Evolutionary conservation across 2,797 vertebrate genomes (phyloP).

Genomic region (Protosalanx chinensis): DNA sequence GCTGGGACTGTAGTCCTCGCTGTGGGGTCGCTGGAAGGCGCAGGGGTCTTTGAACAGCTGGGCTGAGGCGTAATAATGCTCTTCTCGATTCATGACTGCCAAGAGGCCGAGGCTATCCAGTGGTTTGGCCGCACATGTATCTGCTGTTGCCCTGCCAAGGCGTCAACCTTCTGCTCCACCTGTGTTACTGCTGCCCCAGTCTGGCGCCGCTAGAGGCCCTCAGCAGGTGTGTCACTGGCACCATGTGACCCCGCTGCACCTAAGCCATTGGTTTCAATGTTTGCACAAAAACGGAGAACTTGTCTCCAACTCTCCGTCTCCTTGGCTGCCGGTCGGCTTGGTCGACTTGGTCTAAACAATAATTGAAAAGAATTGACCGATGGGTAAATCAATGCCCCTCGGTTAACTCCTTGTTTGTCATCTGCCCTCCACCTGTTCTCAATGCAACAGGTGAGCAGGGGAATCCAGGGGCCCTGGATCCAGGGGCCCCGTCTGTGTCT

Average conservation of each 20-base stretch:
- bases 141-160: slow-evolving; percentile 45
- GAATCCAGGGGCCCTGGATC: slow-evolving; percentile 11
- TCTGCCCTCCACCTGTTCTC: slow-evolving; percentile 60
- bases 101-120: slow-evolving; percentile 40
- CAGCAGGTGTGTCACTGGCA: slow-evolving; percentile 74
- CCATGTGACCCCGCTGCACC: slow-evolving; percentile 76
- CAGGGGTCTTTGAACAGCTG: slow-evolving; percentile 94
- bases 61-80: slow-evolving; percentile 82
- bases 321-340: slow-evolving; percentile 28
- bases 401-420: slow-evolving; percentile 63
- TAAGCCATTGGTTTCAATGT: slow-evolving; percentile 70
- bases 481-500: slow-evolving; percentile 16
- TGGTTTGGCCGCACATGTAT: slow-evolving; percentile 51
- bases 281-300: slow-evolving; percentile 60
- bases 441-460: slow-evolving; percentile 40
- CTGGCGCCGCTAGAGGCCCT: slow-evolving; percentile 66
- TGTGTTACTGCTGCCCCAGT: slow-evolving; percentile 31
- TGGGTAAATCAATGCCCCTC: slow-evolving; percentile 71
- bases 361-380: slow-evolving; percentile 59
- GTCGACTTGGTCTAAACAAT: slow-evolving; percentile 48
- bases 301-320: slow-evolving; percentile 46
- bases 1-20: slow-evolving; percentile 81
- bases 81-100: slow-evolving; percentile 89
- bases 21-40: slow-evolving; percentile 82
- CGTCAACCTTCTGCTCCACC: slow-evolving; percentile 61